Conservation (phyloP, 2,113 vertebrate species). For the Cynocephalus volans region DNA sequence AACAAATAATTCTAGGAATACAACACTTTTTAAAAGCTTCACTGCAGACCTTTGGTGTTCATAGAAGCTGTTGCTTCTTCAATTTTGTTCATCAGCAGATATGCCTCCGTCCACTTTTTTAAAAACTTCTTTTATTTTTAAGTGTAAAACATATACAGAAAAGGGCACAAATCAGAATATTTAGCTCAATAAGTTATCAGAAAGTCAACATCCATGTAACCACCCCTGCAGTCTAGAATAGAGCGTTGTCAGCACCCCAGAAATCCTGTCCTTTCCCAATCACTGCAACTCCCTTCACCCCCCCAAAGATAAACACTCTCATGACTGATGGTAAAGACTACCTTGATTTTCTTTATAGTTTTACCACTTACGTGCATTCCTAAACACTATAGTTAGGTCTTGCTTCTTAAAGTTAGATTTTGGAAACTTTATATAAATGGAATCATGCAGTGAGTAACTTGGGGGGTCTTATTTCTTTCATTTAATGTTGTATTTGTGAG, state of each 20-base stretch:
- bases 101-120: background rate
- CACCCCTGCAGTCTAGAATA: background rate
- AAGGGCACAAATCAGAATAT: background rate
- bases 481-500: background rate
- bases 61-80: background rate
- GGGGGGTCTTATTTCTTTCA: background rate
- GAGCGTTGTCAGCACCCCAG: background rate
- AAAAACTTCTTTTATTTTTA: slow-evolving; percentile 8
- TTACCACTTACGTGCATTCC: background rate
- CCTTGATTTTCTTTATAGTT: background rate
- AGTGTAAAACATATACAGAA: background rate
- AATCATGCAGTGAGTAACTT: background rate
- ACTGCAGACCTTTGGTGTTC: background rate
- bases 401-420: background rate
- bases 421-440: background rate
- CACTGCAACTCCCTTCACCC: background rate
- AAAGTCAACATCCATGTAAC: background rate
- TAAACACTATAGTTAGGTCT: slow-evolving; percentile 21
- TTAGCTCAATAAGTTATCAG: background rate
- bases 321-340: background rate
- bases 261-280: background rate
- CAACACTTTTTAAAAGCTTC: background rate
- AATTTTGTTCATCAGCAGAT: slow-evolving; percentile 25
- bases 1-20: background rate
- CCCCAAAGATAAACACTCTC: background rate